These are phyloP conservation scores for Caretta caretta DNA, from an alignment of 2,113 vertebrate genomes.

Conservation along the genomic window DNA sequence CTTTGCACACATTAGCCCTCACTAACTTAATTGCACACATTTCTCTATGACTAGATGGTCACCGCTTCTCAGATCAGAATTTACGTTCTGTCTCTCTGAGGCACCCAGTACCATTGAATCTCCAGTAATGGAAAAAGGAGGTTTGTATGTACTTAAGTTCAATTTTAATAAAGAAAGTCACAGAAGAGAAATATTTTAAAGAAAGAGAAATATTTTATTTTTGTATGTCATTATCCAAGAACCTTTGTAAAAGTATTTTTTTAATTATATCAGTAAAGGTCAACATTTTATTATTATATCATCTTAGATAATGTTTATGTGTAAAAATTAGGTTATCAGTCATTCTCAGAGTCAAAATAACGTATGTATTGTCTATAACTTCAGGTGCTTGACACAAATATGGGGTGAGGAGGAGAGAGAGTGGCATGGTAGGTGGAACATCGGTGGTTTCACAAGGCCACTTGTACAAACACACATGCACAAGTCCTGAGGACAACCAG, in stretches of 20 bases:
- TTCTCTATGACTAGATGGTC: neutral
- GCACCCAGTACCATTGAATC: neutral
- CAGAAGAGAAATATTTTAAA: neutral
- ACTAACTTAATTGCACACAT: neutral
- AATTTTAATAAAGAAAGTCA: neutral
- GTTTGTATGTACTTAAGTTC: neutral
- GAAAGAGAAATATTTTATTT: neutral
- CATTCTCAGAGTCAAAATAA: neutral
- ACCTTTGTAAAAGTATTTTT: neutral
- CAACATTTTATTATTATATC: neutral
- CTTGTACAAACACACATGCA: neutral
- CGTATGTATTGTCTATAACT: neutral
- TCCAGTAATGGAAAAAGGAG: fast-evolving
- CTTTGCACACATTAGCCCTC: neutral
- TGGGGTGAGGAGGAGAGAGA: neutral
- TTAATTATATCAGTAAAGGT: neutral
- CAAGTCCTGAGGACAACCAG: neutral
- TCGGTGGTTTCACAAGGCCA: fast-evolving
- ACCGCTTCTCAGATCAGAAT: neutral
- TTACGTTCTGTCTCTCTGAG: neutral
- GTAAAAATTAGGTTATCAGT: neutral
- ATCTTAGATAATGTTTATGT: neutral
- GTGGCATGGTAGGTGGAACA: neutral
- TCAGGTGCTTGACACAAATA: fast-evolving
- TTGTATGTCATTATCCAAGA: neutral